Base-by-base conservation (phyloP, 2,797 vertebrate species). In the Pseudochromis fuscus region DNA sequence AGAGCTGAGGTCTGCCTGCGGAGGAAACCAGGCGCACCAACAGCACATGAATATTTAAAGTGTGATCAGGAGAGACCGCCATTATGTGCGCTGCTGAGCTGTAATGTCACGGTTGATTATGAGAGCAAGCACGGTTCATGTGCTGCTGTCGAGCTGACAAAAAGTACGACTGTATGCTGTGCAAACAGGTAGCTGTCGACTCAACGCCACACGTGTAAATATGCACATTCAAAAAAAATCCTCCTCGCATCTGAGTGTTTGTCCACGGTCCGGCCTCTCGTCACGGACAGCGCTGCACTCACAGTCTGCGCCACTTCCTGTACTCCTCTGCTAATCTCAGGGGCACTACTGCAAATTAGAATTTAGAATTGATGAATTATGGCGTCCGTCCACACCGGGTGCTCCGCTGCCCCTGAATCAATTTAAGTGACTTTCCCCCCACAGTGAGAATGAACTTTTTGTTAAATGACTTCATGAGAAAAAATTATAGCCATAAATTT, bases 31-130 rank as follows among this genome's bases (percentile, higher is more conserved):
- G 67, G 66, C 69, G 80, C 81, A 83, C 60, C 73, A 60, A 24
- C 62, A 75, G 55, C 71, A 31, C 76, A 88, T 90, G 81, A 89
- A 92, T 91, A 91, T 89, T 92, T 90, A 83, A 92, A 87, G 72
- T 24, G 66, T 72, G 80, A 90, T 88, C 74, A 81, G 74, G 46
- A 79, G 82, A 78, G 76, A 71, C 64, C 70, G 81, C 72, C 79
- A 86, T 88, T 87, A 86, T 63, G 48, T 74, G 77, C 81, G 71
- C 66, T 56, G 66, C 75, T 79, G 78, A 88, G 77, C 88, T 82
- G 87, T 75, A 79, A 85, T 84, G 82, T 69, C 78, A 72, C 5
- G 72, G 78, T 78, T 88, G 88, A 87, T 90, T 86, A 82, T 77
- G 73, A 79, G 86, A 78, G 82, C 81, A 28, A 50, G 27, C 67